A percentile compares a stretch with the other conserved stretches of the same genome.
phyloP scores from a whole-genome alignment of 2,113 vertebrate species.

The Hypanus sabinus region DNA sequence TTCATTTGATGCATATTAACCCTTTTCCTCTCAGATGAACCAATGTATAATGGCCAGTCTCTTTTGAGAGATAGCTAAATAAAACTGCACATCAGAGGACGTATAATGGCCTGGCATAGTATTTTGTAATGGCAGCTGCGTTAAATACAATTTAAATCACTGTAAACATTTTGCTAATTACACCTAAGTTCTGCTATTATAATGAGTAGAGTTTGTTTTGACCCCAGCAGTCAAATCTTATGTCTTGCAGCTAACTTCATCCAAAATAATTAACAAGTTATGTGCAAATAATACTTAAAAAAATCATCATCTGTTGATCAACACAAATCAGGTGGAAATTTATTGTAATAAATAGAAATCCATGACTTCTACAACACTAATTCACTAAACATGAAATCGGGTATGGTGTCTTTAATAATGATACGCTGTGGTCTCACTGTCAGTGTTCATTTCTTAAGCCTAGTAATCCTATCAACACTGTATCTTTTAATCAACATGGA shows the following conservation, averaged over 20 bases:
- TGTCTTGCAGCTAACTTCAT: neutral
- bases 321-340: neutral
- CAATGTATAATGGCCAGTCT: neutral
- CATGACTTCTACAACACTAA: neutral
- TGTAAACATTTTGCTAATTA: neutral
- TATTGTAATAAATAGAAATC: neutral
- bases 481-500: conserved; percentile 64
- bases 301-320: neutral
- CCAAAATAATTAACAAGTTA: neutral
- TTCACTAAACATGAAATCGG: conserved; percentile 28
- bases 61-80: neutral
- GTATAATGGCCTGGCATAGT: neutral
- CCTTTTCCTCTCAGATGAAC: neutral
- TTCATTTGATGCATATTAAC: neutral
- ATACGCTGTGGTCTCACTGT: conserved; percentile 42
- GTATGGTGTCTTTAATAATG: conserved; percentile 41
- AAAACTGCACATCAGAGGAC: neutral
- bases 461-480: conserved; percentile 49
- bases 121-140: neutral
- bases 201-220: neutral
- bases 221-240: neutral
- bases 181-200: neutral
- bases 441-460: conserved; percentile 45
- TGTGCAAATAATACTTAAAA: neutral
- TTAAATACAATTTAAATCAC: neutral